Evolutionary conservation across 2,113 vertebrate species (phyloP).

Genomic region (Misgurnus anguillicaudatus): DNA sequence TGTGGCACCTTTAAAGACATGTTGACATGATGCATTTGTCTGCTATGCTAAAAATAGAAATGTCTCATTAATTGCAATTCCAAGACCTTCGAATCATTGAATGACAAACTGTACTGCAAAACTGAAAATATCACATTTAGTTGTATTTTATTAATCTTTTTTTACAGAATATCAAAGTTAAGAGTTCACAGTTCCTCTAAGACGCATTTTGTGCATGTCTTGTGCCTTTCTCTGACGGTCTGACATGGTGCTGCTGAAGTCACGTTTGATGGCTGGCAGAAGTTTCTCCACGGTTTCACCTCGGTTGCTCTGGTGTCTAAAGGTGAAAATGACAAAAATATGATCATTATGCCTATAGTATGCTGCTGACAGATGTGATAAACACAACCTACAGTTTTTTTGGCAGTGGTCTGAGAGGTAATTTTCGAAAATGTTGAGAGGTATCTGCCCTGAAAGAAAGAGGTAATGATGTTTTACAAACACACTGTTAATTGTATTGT

Average conservation of each 20-base stretch:
- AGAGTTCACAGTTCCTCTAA: slow-evolving; percentile 47
- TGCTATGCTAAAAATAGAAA: too few relatives aligned
- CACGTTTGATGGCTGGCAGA: slow-evolving; percentile 68
- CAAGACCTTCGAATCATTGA: too few relatives aligned
- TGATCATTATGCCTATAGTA: neutral
- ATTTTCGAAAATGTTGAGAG: slow-evolving; percentile 55
- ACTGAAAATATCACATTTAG: neutral
- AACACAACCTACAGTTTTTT: slow-evolving; percentile 64
- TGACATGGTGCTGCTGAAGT: slow-evolving; percentile 55
- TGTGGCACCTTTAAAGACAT: too few relatives aligned
- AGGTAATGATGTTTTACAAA: neutral
- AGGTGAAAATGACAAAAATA: neutral
- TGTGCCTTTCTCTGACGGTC: slow-evolving; percentile 67
- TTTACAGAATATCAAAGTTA: neutral
- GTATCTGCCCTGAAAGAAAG: slow-evolving; percentile 51
- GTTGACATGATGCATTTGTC: too few relatives aligned
- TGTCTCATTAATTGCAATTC: too few relatives aligned
- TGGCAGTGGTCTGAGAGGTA: slow-evolving; percentile 52
- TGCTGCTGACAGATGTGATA: neutral
- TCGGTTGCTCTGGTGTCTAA: neutral
- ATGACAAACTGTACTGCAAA: too few relatives aligned
- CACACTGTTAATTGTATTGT: neutral
- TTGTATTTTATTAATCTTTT: neutral
- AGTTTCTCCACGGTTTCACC: slow-evolving; percentile 52
- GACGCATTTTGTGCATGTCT: slow-evolving; percentile 61